phyloP scores from a whole-genome alignment of 2,797 vertebrate genomes.

The Betta splendens region DNA sequence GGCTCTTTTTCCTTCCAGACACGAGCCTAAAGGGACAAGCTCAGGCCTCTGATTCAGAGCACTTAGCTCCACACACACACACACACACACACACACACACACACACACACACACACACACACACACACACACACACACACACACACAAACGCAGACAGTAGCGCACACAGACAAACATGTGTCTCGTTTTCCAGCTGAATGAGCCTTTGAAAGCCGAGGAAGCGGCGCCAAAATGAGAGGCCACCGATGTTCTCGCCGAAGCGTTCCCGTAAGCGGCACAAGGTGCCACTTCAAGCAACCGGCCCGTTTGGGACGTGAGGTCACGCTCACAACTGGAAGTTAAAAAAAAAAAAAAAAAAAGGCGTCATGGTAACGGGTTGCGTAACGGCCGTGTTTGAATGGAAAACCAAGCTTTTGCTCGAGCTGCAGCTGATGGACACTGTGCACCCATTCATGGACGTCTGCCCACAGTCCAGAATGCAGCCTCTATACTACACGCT shows the following conservation, averaged over 20 bases:
- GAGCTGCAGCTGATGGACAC: constrained; percentile 75
- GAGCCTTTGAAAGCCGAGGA: constrained; percentile 9
- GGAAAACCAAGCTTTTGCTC: constrained; percentile 59
- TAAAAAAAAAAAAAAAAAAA: constrained; percentile 40
- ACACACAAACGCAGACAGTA: constrained; percentile 21
- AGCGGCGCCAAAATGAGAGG: constrained; percentile 41
- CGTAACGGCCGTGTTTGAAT: constrained; percentile 42
- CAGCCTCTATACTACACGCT: too few relatives aligned
- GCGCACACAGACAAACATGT: constrained; percentile 37
- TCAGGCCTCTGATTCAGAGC: constrained; percentile 51
- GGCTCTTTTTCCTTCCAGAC: constrained; percentile 42
- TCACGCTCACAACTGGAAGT: constrained; percentile 42
- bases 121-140: constrained; percentile 30
- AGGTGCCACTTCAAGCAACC: constrained; percentile 44
- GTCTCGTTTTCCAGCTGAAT: constrained; percentile 50
- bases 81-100: constrained; percentile 12
- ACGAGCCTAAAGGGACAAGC: constrained; percentile 42
- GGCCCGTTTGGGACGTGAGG: constrained; percentile 42
- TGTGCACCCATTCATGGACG: constrained; percentile 78
- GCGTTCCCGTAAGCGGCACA: constrained; percentile 49
- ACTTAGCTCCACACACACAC: constrained; percentile 22
- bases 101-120: too few relatives aligned
- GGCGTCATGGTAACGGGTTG: constrained; percentile 42
- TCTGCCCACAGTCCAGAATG: constrained; percentile 71
- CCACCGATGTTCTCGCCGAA: constrained; percentile 42